These are phyloP conservation scores for Pentamera pediparva DNA, from an alignment of 53 echinoderm and acorn worm species.

Conservation along the genomic window DNA sequence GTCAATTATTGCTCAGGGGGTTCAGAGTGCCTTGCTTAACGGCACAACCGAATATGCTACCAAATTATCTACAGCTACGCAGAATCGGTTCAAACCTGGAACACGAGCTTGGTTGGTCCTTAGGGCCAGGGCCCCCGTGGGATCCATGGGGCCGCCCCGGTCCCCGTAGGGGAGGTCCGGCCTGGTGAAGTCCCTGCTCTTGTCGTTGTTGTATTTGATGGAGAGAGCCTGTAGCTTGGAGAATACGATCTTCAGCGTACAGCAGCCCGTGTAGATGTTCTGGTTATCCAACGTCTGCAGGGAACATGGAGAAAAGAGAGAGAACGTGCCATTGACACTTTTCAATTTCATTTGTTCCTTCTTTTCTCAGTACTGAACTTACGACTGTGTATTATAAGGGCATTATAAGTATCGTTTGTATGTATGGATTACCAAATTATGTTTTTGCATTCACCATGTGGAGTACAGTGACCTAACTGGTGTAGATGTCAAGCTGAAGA, in stretches of 20 bases:
- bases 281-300: constrained; percentile 80
- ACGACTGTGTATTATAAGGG: too few relatives aligned
- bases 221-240: constrained; percentile 84
- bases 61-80: not conserved
- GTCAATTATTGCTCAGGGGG: not conserved
- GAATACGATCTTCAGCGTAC: constrained; percentile 85
- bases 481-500: too few relatives aligned
- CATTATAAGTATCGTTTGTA: not conserved
- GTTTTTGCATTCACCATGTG: not conserved
- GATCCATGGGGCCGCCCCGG: constrained; percentile 49
- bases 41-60: not conserved
- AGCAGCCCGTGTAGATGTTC: constrained; percentile 98
- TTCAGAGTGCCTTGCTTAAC: too few relatives aligned
- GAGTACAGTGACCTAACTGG: too few relatives aligned
- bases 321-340: too few relatives aligned
- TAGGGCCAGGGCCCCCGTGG: constrained; percentile 19
- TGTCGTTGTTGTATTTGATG: constrained; percentile 98
- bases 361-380: not conserved
- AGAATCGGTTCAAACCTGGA: constrained; percentile 11
- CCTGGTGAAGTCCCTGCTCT: constrained; percentile 93
- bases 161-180: constrained; percentile 83
- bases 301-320: not conserved
- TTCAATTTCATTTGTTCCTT: not conserved
- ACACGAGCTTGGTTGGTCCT: not conserved
- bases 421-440: not conserved